Evolutionary conservation across 1,140 invertebrate species (phyloP), one percentile per base, ranked within the genome.

Genomic region (Pectinophora gossypiella): DNA sequence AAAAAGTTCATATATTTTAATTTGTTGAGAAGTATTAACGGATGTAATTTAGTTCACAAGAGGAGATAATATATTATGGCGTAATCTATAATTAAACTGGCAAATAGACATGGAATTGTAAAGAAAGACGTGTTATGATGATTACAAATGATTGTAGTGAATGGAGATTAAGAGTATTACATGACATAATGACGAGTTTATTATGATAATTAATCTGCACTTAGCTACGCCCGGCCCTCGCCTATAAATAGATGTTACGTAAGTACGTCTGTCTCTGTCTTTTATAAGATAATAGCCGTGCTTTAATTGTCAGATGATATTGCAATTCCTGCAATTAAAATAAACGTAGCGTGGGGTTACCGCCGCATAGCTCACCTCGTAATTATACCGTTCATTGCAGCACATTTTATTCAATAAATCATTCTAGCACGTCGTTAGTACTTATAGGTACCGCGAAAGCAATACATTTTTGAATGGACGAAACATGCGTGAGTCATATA

Each of bases 251-350:
- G 4, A 40, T 3, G 35, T 40, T 10, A 40, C 16, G 36, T 18
- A 40, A 6, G 3, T 15, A 5, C 23, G 23, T 27, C 23, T 27
- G 23, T n/a, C n/a, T n/a, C n/a, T n/a, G n/a, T n/a, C n/a, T n/a
- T n/a, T n/a, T n/a, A n/a, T 7, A 40, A 40, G 36, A 40, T 40
- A 40, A 40, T 40, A 15, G 36, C 23, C 5, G 16, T 40, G 27
- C 2, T 46, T 35, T 52, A 52, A 52, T 52, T 44, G 51, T 40
- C 36, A 40, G 23, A 52, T 46, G 51, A 2, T 46, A 46, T 27
- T 43, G 40, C 49, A 42, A 32, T n/a, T n/a, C 22, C n/a, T 20
- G 51, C 51, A 52, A 52, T 51, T 51, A 32, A 51, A 51, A 44
- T 44, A 51, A 46, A 52, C 43, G 51, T 32, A 42, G 51, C 51